Base-by-base conservation (phyloP, 2,797 vertebrate species). In the Epinephelus malabaricus region DNA sequence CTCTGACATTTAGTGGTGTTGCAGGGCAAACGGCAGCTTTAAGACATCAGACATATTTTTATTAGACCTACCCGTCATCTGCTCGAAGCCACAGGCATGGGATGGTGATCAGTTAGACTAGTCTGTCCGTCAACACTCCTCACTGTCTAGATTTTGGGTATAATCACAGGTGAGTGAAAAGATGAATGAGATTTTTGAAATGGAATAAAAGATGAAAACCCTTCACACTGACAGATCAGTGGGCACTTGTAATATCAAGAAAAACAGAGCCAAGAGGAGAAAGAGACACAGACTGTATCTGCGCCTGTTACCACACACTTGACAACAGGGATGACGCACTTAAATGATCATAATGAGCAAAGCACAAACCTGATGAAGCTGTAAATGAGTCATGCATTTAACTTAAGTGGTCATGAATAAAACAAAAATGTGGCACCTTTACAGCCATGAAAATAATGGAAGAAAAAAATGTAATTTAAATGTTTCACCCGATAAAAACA, bases 1-100 rank as follows among this genome's bases (percentile, higher is more conserved):
- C 79, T 71, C 56, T 85, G 82, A 90, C 87, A 91, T 92, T 88
- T 87, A 84, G 87, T 77, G 62, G 53, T 46, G 76, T 90, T 77
- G 66, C 81, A 19, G 87, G 89, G 83, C 76, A 75, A 87, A 88
- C 12, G 64, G 77, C 66, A 73, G 87, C 86, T 88, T 82, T 73
- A 75, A 86, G 86, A 79, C 76, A 73, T 79, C 67, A 60, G 74
- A 58, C 85, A 69, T 82, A 81, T 70, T 91, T 89, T 84, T 86
- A 84, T 92, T 89, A 88, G 76, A 78, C 60, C 46, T 53, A 66
- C 73, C 73, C 53, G 49, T 86, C 79, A 73, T 81, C 78, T 51
- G 18, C 56, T 71, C 19, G 64, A 60, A 85, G 79, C 82, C 47
- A n/a, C 27, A 78, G 73, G 60, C 59, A 49, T 38, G 38, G 62